Conservation (phyloP, 2,888 invertebrate species). For the Macaria notata region DNA sequence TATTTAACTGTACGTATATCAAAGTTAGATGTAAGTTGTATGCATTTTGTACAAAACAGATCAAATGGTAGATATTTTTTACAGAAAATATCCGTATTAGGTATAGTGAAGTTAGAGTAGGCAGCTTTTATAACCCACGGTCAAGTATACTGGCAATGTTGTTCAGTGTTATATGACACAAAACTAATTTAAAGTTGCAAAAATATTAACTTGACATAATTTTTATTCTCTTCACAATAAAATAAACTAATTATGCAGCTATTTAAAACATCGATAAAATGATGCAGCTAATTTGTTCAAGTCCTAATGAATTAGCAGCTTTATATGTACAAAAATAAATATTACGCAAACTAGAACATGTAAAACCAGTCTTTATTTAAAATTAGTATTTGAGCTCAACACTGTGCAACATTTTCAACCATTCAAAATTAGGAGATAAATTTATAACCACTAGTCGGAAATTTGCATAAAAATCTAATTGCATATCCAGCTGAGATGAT, state of each 20-base stretch:
- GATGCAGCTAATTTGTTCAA: no score
- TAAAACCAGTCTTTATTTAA: neutral
- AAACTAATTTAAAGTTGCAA: neutral
- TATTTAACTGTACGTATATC: slow-evolving; percentile 41
- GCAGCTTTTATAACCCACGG: slow-evolving; percentile 72
- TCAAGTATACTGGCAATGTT: slow-evolving; percentile 15
- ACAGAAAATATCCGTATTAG: slow-evolving; percentile 55
- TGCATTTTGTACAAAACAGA: slow-evolving; percentile 70
- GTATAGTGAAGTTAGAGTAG: slow-evolving; percentile 43
- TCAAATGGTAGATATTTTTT: slow-evolving; percentile 69
- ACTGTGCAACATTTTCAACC: slow-evolving; percentile 8
- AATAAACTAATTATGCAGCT: no score
- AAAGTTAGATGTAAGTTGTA: slow-evolving; percentile 41
- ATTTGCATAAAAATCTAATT: slow-evolving; percentile 49
- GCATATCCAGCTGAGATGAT: slow-evolving; percentile 60
- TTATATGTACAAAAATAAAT: no score
- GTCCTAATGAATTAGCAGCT: no score
- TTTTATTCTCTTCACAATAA: no score
- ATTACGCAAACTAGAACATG: neutral
- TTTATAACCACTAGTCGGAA: slow-evolving; percentile 68
- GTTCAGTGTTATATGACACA: slow-evolving; percentile 2
- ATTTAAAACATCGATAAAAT: no score
- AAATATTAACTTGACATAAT: no score
- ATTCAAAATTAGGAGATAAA: slow-evolving; percentile 45
- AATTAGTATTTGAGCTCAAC: neutral